phyloP scores from a whole-genome alignment of 2,113 vertebrate species.

The Hoplias malabaricus region DNA sequence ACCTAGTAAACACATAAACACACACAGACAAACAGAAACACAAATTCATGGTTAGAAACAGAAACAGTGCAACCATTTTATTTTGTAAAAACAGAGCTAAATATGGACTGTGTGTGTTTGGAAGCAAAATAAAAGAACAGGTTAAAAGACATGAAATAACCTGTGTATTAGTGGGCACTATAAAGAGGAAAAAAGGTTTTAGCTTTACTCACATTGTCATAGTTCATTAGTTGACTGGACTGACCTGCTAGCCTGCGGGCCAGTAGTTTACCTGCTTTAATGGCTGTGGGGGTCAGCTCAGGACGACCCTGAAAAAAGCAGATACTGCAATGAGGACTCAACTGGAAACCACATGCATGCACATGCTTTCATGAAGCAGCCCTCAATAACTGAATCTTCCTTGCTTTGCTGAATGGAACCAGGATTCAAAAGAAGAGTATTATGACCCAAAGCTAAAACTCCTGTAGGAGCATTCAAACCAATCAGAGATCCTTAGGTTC shows the following conservation, averaged over 20 bases:
- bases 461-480: too few relatives aligned
- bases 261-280: conserved; percentile 88
- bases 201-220: conserved; percentile 83
- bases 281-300: conserved; percentile 90
- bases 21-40: neutral
- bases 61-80: neutral
- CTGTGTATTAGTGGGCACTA: neutral
- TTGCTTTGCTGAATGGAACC: too few relatives aligned
- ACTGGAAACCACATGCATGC: neutral
- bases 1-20: conserved; percentile 70
- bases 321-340: neutral
- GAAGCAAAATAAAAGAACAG: too few relatives aligned
- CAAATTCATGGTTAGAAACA: neutral
- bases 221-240: conserved; percentile 85
- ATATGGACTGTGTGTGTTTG: too few relatives aligned
- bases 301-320: conserved; percentile 81
- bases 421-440: neutral
- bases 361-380: neutral
- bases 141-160: neutral
- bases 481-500: too few relatives aligned
- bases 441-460: neutral
- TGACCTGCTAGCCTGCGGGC: conserved; percentile 79
- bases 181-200: too few relatives aligned
- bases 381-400: too few relatives aligned
- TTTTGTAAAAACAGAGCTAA: neutral